Evolutionary conservation across 2,888 invertebrate genomes (phyloP).

Genomic region (Margaritifera margaritifera): DNA sequence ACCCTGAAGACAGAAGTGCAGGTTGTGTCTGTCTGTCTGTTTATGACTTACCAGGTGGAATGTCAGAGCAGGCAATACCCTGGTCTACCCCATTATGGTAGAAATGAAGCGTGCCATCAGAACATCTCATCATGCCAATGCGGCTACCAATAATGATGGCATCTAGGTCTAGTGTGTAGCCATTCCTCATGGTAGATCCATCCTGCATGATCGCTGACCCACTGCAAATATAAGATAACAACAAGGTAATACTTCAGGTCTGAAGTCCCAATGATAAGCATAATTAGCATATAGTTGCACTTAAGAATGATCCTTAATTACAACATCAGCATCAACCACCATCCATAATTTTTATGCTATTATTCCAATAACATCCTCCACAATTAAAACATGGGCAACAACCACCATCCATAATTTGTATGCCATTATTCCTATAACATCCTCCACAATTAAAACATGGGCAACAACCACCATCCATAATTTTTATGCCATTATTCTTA

Average conservation of each 20-base stretch:
- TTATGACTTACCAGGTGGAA: conserved; percentile 58
- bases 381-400: no score
- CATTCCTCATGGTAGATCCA: conserved; percentile 87
- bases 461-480: no score
- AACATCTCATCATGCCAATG: conserved; percentile 90
- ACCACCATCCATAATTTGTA: no score
- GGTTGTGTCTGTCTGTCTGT: not conserved
- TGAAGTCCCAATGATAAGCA: no score
- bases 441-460: no score
- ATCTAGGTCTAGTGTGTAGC: conserved; percentile 90
- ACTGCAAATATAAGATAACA: conserved; percentile 70
- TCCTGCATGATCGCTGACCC: conserved; percentile 94
- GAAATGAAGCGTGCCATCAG: conserved; percentile 80
- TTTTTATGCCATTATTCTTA: no score
- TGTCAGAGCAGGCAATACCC: conserved; percentile 67
- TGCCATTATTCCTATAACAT: no score
- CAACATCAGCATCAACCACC: no score
- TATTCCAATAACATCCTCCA: no score
- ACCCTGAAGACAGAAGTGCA: not conserved
- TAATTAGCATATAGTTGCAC: no score
- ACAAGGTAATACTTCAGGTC: not conserved
- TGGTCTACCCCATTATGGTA: conserved; percentile 68
- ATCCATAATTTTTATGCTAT: no score
- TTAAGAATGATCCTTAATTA: no score
- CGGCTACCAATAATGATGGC: conserved; percentile 84